Conservation (phyloP, 2,888 invertebrate species). For the Nycteola revayana region DNA sequence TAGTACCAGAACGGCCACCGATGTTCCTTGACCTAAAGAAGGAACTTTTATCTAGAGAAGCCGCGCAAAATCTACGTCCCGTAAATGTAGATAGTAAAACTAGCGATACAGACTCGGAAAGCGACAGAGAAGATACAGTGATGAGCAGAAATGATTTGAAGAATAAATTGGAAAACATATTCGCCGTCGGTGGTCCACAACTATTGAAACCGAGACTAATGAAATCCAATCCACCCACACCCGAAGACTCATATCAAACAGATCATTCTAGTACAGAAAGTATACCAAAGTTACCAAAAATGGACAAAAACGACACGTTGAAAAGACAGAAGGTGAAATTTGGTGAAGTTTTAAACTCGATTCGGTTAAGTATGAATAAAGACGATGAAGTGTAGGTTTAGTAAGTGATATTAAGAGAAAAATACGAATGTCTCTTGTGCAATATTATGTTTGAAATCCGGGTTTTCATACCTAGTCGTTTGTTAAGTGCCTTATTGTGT, state of each 20-base stretch:
- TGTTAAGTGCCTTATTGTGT: constrained; percentile 61
- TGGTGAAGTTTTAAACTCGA: constrained; percentile 68
- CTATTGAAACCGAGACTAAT: constrained; percentile 55
- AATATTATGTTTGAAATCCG: constrained; percentile 19
- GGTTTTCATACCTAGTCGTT: constrained; percentile 55
- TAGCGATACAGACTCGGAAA: constrained; percentile 18
- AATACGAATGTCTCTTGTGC: no score
- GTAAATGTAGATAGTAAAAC: constrained; percentile 34
- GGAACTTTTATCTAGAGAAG: constrained; percentile 53
- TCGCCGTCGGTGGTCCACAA: constrained; percentile 59
- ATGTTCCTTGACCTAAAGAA: constrained; percentile 63
- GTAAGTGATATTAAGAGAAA: constrained; percentile 21
- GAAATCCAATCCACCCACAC: constrained; percentile 64
- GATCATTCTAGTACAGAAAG: constrained; percentile 61
- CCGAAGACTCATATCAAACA: constrained; percentile 60
- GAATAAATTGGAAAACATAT: constrained; percentile 66
- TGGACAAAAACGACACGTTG: constrained; percentile 72
- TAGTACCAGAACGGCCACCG: constrained; percentile 43
- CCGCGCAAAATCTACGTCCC: constrained; percentile 49
- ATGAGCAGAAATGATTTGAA: constrained; percentile 67
- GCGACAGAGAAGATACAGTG: constrained; percentile 47
- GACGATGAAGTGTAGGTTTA: constrained; percentile 55
- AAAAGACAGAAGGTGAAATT: constrained; percentile 69
- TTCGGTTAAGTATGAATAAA: constrained; percentile 61
- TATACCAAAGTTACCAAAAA: constrained; percentile 57